phyloP scores from a whole-genome alignment of 2,797 vertebrate genomes.

The Ispidina lecontei region DNA sequence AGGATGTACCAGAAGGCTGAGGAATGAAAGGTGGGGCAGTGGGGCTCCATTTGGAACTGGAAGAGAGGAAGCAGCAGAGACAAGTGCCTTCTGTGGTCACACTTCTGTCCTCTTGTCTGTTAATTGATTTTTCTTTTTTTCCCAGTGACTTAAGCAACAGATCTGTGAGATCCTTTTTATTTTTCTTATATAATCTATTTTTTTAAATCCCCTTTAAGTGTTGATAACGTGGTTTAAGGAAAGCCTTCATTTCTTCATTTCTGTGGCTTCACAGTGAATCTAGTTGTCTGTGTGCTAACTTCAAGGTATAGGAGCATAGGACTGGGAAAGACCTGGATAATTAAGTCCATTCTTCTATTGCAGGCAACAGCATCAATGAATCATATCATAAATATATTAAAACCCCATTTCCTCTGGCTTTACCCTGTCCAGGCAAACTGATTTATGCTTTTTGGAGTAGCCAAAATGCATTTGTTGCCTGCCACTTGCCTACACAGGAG shows the following conservation, averaged over 20 bases:
- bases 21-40: not conserved
- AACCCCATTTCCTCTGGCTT: constrained; percentile 14
- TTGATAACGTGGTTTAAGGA: not conserved
- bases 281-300: not conserved
- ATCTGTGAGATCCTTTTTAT: not conserved
- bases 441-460: not conserved
- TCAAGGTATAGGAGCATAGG: not conserved
- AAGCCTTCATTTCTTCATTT: not conserved
- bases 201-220: not conserved
- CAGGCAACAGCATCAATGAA: not conserved
- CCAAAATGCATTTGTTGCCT: not conserved
- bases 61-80: not conserved
- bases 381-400: constrained; percentile 2
- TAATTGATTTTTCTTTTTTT: not conserved
- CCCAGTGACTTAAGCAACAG: not conserved
- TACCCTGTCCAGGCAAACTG: not conserved
- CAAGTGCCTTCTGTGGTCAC: not conserved
- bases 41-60: not conserved
- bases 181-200: not conserved
- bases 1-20: not conserved
- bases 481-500: not conserved
- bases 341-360: constrained; percentile 20
- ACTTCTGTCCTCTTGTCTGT: not conserved
- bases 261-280: not conserved
- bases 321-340: not conserved